Conservation (phyloP, 2,113 vertebrate genomes). For the Xyliphius kryptos region DNA sequence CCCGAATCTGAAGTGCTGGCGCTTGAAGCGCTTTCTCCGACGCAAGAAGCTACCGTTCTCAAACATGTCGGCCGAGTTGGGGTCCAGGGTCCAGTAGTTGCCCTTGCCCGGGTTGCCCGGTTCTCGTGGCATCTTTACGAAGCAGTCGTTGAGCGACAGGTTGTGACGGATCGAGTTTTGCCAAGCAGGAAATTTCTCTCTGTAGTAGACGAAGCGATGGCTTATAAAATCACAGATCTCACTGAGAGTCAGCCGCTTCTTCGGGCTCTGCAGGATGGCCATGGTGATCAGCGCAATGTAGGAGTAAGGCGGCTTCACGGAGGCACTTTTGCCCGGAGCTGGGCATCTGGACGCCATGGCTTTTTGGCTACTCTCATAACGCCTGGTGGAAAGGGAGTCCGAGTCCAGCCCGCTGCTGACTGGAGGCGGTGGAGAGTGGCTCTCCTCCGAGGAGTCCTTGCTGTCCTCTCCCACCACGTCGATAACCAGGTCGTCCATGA, state of each 20-base stretch:
- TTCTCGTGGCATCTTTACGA: no score
- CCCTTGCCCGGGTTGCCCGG: slow-evolving; percentile 70
- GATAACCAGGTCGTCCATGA: slow-evolving; percentile 68
- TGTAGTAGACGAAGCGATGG: slow-evolving; percentile 66
- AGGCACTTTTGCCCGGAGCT: slow-evolving; percentile 51
- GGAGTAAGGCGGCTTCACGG: slow-evolving; percentile 58
- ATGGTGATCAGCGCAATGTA: no score
- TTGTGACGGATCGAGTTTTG: no score
- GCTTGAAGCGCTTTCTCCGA: slow-evolving; percentile 71
- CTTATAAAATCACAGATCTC: slow-evolving; percentile 62
- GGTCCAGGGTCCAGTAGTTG: slow-evolving; percentile 76
- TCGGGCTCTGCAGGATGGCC: no score
- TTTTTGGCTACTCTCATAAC: slow-evolving; percentile 35
- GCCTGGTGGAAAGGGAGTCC: slow-evolving; percentile 11
- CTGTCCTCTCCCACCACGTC: slow-evolving; percentile 69
- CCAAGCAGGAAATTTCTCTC: slow-evolving; percentile 29
- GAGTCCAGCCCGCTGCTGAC: slow-evolving; percentile 41
- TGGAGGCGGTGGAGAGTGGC: slow-evolving; percentile 37
- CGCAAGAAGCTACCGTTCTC: slow-evolving; percentile 73
- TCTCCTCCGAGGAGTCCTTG: slow-evolving; percentile 56
- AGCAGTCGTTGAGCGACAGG: no score
- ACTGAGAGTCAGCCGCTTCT: no score
- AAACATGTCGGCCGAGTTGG: slow-evolving; percentile 74
- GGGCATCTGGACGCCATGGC: slow-evolving; percentile 36
- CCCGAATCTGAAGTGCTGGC: slow-evolving; percentile 64